A percentile compares a stretch with the other conserved stretches of the same genome.
Conservation (phyloP, 2,888 invertebrate species). For the Acleris sparsana region DNA sequence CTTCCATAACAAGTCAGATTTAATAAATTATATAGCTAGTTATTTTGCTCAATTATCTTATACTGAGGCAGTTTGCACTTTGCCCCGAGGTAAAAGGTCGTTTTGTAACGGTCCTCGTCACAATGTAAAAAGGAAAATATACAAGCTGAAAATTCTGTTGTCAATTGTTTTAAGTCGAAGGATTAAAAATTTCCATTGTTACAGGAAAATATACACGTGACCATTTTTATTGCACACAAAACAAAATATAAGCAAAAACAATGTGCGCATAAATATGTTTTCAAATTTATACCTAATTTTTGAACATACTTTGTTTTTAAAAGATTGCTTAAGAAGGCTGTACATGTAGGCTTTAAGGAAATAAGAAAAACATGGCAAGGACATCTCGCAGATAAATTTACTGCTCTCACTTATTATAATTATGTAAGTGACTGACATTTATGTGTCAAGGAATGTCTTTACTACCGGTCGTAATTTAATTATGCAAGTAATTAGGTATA, state of each 20-base stretch:
- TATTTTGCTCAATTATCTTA: too few species aligned
- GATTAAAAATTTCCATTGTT: too few species aligned
- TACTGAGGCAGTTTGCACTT: background rate
- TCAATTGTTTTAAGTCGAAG: too few species aligned
- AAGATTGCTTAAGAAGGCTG: background rate
- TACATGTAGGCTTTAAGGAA: background rate
- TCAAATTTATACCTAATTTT: too few species aligned
- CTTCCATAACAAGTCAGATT: too few species aligned
- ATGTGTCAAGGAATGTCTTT: conserved; percentile 25
- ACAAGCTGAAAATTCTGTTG: too few species aligned
- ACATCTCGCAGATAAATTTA: background rate
- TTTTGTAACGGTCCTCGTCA: background rate
- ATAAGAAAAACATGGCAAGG: conserved; percentile 6
- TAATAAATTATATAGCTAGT: too few species aligned
- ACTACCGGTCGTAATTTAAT: conserved; percentile 19
- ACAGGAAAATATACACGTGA: too few species aligned
- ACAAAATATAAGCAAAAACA: too few species aligned
- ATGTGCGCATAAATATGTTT: too few species aligned
- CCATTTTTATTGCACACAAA: too few species aligned
- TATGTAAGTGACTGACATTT: conserved; percentile 30
- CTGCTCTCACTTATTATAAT: conserved; percentile 7
- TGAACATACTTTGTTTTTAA: background rate
- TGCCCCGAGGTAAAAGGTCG: background rate
- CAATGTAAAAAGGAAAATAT: too few species aligned
- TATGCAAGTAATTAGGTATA: conserved; percentile 6